Percentiles rank a stretch among this genome's conserved stretches.
Evolutionary conservation across 1,140 invertebrate species (phyloP).

Genomic region (Melipona quadrifasciata): DNA sequence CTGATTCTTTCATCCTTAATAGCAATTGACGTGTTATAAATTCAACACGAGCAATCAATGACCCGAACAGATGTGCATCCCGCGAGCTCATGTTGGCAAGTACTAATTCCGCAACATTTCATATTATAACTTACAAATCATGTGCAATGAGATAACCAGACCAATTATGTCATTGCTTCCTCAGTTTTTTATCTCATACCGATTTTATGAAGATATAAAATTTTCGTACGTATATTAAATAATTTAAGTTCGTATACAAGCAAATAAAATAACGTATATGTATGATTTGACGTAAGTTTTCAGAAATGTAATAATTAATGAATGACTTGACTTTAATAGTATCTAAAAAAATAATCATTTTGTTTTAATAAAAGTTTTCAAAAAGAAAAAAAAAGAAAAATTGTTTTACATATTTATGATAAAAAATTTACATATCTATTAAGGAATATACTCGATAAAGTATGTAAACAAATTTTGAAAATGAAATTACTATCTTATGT

Average conservation of each 20-base stretch:
- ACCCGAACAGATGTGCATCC: constrained; percentile 3
- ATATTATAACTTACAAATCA: not conserved
- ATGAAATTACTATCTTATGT: not conserved
- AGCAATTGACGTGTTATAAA: constrained; percentile 8
- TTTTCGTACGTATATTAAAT: not conserved
- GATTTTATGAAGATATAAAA: not conserved
- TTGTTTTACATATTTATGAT: not conserved
- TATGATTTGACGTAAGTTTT: no score
- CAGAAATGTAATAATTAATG: not conserved
- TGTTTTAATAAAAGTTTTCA: not conserved
- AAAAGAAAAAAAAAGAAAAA: no score
- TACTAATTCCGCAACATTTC: not conserved
- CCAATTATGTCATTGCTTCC: not conserved
- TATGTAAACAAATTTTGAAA: not conserved
- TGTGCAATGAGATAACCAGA: not conserved
- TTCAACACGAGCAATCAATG: not conserved
- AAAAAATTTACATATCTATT: not conserved
- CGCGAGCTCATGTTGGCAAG: not conserved
- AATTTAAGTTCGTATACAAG: not conserved
- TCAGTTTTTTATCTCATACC: not conserved
- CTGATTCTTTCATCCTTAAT: not conserved
- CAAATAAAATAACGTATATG: no score
- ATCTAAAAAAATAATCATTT: not conserved
- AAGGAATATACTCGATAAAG: not conserved
- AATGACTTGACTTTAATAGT: not conserved